Base-by-base conservation (phyloP, 2,888 invertebrate species). In the Serrognathus titanus region DNA sequence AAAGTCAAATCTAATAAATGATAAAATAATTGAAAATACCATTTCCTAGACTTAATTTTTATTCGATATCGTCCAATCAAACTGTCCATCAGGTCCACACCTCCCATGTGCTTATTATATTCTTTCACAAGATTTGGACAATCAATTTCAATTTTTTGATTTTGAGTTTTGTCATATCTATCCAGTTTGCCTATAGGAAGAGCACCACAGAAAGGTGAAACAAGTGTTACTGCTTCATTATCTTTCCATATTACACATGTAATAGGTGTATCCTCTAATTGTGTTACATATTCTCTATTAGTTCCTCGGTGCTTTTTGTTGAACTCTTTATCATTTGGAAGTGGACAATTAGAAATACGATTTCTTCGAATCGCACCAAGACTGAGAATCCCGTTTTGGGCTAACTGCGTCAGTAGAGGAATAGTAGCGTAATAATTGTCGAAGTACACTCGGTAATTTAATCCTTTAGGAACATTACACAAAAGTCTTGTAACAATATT, bases 401-500 rank as follows among this genome's bases (percentile, higher is more conserved):
- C 56, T 46, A 72, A 51, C 51, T 64, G 64, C n/a, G 49, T 59
- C 12, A 71, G 20, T 10, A 73, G 58, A 40, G 57, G 62, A 35
- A 71, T 6, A 20, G 66, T 64, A n/a, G 69, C 69, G 50, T 67
- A 74, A 55, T 66, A 71, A 58, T 71, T 73, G 54, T 73, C 70
- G 60, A 69, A 72, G 61, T 69, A 75, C n/a, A 75, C 12, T 58
- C 59, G 51, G 55, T 70, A 69, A 59, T 72, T 71, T 54, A 64
- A 57, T 45, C 67, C 63, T 58, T 51, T 57, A 40, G 71, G 70
- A 49, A 74, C 60, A 35, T 59, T 63, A 51, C 71, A 50, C 16
- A 65, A 54, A 36, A 75, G 61, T n/a, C 73, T 62, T 9, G 74
- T 64, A 9, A 74, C 71, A 36, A 71, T 61, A 64, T 71, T 74